Conservation (phyloP, 2,888 invertebrate genomes). For the Prenolepis imparis region DNA sequence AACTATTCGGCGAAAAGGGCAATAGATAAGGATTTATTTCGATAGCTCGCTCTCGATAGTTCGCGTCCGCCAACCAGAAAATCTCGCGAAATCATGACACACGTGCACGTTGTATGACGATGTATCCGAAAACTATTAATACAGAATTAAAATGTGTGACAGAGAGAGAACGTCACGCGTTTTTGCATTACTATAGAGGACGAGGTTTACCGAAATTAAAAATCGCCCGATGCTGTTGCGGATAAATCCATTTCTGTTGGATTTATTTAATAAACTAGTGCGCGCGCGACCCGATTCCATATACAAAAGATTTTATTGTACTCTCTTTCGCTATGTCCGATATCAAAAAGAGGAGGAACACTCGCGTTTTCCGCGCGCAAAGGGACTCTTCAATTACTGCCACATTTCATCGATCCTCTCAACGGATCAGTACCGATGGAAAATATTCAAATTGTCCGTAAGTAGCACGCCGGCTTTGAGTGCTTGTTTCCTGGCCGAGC, state of each 20-base stretch:
- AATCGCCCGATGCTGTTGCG: neutral
- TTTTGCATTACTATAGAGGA: neutral
- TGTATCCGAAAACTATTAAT: constrained; percentile 27
- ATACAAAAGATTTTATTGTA: constrained; percentile 39
- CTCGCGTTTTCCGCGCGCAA: constrained; percentile 26
- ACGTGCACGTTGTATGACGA: neutral
- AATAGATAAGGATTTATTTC: constrained; percentile 33
- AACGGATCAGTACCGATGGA: constrained; percentile 33
- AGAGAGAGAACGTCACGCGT: neutral
- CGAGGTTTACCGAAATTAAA: constrained; percentile 28
- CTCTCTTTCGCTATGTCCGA: neutral
- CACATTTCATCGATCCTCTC: constrained; percentile 51
- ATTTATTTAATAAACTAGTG: constrained; percentile 45
- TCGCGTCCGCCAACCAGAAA: neutral
- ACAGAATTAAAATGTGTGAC: constrained; percentile 2
- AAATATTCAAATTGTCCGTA: constrained; percentile 53
- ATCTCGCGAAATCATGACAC: neutral
- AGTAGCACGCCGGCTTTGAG: constrained; percentile 27
- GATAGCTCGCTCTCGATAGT: neutral
- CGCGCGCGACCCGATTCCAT: constrained; percentile 16
- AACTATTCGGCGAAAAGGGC: neutral
- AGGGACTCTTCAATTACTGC: constrained; percentile 53
- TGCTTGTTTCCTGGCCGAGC: constrained; percentile 43
- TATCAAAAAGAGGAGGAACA: constrained; percentile 1
- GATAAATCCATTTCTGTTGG: constrained; percentile 34